phyloP scores from a whole-genome alignment of 2,888 invertebrate genomes.

The Thecophora atra region DNA sequence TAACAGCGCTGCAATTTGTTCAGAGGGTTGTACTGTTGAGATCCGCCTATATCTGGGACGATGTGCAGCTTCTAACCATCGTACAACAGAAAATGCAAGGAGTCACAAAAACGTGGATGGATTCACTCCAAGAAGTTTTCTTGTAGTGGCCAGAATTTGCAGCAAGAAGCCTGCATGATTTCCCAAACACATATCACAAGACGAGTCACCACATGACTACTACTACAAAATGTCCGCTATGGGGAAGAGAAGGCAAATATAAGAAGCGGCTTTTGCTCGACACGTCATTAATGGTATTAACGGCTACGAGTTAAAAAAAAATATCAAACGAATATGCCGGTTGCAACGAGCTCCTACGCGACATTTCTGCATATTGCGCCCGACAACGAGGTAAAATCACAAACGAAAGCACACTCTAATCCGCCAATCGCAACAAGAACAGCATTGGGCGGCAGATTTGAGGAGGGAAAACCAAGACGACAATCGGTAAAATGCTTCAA shows the following conservation, averaged over 20 bases:
- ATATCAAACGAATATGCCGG: constrained; percentile 34
- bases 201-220: constrained; percentile 11
- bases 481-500: constrained; percentile 30
- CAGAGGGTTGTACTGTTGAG: constrained; percentile 28
- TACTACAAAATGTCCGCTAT: constrained; percentile 12
- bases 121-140: background rate
- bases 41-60: constrained; percentile 37
- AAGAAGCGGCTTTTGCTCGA: constrained; percentile 2
- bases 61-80: constrained; percentile 37
- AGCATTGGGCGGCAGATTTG: background rate
- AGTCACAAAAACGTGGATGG: constrained; percentile 22
- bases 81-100: constrained; percentile 39
- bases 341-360: constrained; percentile 36
- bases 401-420: too few species aligned
- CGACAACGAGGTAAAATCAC: constrained; percentile 35
- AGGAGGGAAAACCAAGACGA: background rate
- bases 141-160: constrained; percentile 25
- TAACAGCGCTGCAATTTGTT: constrained; percentile 38
- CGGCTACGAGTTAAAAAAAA: constrained; percentile 22
- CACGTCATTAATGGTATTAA: constrained; percentile 27
- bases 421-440: background rate
- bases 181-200: constrained; percentile 34
- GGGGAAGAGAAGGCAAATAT: background rate
- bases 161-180: background rate
- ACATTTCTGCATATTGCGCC: constrained; percentile 34